Evolutionary conservation across 2,888 invertebrate genomes (phyloP).

Genomic region (Lottia scabra): DNA sequence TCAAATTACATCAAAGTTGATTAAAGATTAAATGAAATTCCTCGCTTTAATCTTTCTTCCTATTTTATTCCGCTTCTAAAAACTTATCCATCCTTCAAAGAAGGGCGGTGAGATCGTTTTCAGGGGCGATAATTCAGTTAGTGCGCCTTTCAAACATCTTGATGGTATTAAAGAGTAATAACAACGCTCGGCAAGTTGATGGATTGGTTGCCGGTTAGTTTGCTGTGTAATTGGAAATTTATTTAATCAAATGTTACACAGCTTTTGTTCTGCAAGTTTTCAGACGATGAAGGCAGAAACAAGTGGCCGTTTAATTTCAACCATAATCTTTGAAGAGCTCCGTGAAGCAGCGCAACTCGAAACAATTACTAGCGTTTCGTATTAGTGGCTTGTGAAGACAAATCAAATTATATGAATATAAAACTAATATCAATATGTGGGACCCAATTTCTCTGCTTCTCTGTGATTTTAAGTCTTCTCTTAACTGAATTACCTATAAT

Average conservation of each 20-base stretch:
- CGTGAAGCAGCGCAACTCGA: constrained; percentile 26
- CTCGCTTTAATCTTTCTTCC: constrained; percentile 4
- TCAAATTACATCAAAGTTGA: constrained; percentile 23
- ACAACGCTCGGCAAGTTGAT: constrained; percentile 43
- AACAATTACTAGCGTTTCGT: constrained; percentile 34
- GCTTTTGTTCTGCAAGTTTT: constrained; percentile 39
- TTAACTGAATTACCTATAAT: constrained; percentile 6
- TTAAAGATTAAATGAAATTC: constrained; percentile 14
- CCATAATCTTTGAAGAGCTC: constrained; percentile 31
- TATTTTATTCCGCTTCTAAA: not conserved
- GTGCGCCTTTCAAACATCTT: constrained; percentile 34
- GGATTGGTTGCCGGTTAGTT: constrained; percentile 56
- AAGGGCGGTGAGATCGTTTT: constrained; percentile 15
- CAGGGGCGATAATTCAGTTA: constrained; percentile 17
- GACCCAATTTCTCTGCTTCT: not conserved
- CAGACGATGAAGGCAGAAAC: constrained; percentile 24
- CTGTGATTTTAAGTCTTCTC: not conserved
- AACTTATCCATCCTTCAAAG: not conserved
- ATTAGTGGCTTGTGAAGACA: constrained; percentile 26
- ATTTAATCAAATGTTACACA: constrained; percentile 54
- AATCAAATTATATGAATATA: constrained; percentile 34
- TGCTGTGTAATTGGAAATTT: constrained; percentile 57
- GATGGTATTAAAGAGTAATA: constrained; percentile 34
- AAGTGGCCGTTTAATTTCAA: constrained; percentile 35
- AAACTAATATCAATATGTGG: constrained; percentile 4